Percentiles rank a stretch among this genome's conserved stretches.
These are phyloP conservation scores for Pseudomyrmex dendroicus DNA, from an alignment of 1,140 invertebrate species.

Conservation along the genomic window DNA sequence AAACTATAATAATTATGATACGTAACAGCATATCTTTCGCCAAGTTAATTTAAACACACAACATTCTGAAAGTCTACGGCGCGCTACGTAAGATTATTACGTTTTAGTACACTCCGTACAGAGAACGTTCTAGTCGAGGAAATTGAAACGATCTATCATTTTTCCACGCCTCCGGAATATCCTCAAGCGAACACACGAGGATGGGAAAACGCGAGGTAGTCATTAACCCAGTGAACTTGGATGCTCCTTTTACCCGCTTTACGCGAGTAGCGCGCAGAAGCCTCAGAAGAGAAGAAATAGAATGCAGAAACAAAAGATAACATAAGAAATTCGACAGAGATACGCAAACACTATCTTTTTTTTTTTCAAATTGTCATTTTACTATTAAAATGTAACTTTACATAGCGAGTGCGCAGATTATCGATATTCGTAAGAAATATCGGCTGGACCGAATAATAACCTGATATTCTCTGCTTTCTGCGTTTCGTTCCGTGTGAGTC, in stretches of 20 bases:
- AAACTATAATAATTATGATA: conserved; percentile 25
- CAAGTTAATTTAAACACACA: conserved; percentile 32
- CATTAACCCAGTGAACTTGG: conserved; percentile 71
- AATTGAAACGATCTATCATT: conserved; percentile 38
- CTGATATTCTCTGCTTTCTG: background rate
- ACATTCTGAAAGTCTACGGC: background rate
- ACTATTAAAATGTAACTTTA: background rate
- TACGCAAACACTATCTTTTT: background rate
- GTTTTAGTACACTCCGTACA: background rate
- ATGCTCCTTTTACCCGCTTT: background rate
- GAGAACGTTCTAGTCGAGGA: conserved; percentile 6
- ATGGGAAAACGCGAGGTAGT: conserved; percentile 51
- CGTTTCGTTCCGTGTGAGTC: conserved; percentile 55
- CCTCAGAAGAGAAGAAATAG: background rate
- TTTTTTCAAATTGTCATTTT: background rate
- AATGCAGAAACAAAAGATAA: background rate
- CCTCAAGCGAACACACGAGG: conserved; percentile 3
- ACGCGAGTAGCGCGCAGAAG: conserved; percentile 1
- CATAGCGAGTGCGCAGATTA: no score
- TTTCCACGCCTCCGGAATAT: conserved; percentile 19
- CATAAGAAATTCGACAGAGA: no score
- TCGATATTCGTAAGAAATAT: background rate
- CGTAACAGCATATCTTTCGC: background rate
- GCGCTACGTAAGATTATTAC: conserved; percentile 2
- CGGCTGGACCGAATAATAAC: background rate